Evolutionary conservation across 2,888 invertebrate species (phyloP).

Genomic region (Eupithecia exiguata): DNA sequence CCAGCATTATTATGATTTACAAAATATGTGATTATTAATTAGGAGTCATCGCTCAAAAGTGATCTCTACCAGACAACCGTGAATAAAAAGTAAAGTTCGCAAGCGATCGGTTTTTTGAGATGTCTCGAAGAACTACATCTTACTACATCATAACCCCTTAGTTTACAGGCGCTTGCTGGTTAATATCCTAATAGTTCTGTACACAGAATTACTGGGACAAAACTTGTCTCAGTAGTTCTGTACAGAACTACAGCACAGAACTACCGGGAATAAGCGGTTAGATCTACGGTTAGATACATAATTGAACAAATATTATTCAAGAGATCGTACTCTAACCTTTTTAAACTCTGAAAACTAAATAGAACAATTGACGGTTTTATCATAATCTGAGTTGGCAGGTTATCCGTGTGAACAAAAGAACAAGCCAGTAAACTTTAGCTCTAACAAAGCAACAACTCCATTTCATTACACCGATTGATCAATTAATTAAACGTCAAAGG

Average conservation of each 20-base stretch:
- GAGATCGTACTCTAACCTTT: not conserved
- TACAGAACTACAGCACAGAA: no score
- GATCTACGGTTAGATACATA: not conserved
- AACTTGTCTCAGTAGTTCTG: no score
- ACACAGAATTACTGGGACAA: no score
- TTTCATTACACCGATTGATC: slow-evolving; percentile 37
- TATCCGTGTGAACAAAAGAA: not conserved
- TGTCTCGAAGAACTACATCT: not conserved
- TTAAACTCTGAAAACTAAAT: not conserved
- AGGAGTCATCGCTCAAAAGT: no score
- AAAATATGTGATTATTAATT: no score
- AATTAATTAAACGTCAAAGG: slow-evolving; percentile 41
- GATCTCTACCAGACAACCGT: no score
- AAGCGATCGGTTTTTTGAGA: not conserved
- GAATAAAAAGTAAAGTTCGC: not conserved
- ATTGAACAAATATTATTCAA: not conserved
- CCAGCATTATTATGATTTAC: no score
- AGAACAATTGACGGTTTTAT: not conserved
- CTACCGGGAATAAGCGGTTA: no score
- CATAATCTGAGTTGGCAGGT: not conserved
- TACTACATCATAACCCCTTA: not conserved
- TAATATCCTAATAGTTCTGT: no score
- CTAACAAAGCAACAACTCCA: slow-evolving; percentile 29
- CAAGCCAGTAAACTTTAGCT: slow-evolving; percentile 16
- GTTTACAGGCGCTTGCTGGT: not conserved